Percentiles rank a stretch among this genome's conserved stretches.
These are phyloP conservation scores for Erebia ligea DNA, from an alignment of 2,888 invertebrate genomes.

Conservation along the genomic window DNA sequence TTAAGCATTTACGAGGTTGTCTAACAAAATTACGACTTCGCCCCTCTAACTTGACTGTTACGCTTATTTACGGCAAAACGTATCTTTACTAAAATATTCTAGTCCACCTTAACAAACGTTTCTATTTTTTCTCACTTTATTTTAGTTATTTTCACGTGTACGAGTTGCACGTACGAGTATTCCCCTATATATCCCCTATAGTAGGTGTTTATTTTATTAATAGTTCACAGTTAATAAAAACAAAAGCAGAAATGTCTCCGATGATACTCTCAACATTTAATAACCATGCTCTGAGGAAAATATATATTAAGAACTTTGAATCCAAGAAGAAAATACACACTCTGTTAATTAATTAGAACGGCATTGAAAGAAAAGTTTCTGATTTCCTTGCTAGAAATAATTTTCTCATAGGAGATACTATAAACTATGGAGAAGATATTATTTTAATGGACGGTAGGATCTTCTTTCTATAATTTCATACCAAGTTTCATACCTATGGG, in stretches of 20 bases:
- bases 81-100: slow-evolving; percentile 33
- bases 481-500: too few species aligned
- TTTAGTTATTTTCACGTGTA: neutral
- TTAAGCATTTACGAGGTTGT: slow-evolving; percentile 73
- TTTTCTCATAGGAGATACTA: neutral
- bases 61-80: slow-evolving; percentile 34
- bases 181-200: too few species aligned
- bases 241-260: neutral
- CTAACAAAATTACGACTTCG: slow-evolving; percentile 47
- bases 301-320: slow-evolving; percentile 11
- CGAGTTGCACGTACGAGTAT: neutral
- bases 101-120: slow-evolving; percentile 13
- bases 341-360: slow-evolving; percentile 33
- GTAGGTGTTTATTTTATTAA: too few species aligned
- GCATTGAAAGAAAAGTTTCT: slow-evolving; percentile 26
- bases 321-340: slow-evolving; percentile 28
- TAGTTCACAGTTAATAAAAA: neutral
- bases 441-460: neutral
- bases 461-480: too few species aligned
- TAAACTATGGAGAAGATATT: neutral
- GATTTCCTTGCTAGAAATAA: neutral
- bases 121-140: slow-evolving; percentile 2
- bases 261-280: neutral
- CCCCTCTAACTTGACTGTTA: slow-evolving; percentile 41
- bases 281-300: slow-evolving; percentile 8